Evolutionary conservation across 2,113 vertebrate genomes (phyloP).

Genomic region (Psittacula cyanocephala): DNA sequence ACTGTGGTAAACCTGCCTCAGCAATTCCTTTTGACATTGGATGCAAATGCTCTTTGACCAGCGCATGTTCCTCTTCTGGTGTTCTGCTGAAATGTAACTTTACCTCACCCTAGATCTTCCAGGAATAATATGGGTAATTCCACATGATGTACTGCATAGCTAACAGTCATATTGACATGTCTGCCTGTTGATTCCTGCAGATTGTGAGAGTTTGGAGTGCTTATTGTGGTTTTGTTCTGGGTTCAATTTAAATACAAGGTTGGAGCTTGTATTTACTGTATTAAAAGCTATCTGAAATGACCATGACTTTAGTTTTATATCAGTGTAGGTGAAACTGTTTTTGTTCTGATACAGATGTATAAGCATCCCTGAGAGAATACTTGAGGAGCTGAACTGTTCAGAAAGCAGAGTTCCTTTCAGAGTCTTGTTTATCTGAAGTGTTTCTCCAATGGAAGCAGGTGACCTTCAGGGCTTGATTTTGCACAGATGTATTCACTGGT

Average conservation of each 20-base stretch:
- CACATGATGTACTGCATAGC: too few relatives aligned
- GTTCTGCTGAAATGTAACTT: neutral
- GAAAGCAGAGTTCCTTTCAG: neutral
- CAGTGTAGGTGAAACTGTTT: neutral
- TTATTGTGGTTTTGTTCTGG: neutral
- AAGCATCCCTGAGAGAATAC: rapidly evolving
- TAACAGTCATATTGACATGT: neutral
- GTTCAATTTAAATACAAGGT: neutral
- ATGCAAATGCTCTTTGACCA: neutral
- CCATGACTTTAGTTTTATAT: neutral
- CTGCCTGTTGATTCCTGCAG: neutral
- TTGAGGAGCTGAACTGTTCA: neutral
- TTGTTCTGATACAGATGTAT: neutral
- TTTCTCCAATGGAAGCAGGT: neutral
- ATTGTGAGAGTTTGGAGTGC: neutral
- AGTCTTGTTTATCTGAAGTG: neutral
- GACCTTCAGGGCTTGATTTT: neutral
- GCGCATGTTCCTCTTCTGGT: rapidly evolving
- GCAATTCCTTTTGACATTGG: neutral
- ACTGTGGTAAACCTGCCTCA: neutral
- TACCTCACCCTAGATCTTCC: neutral
- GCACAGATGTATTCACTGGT: neutral
- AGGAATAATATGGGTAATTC: neutral
- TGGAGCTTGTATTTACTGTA: neutral
- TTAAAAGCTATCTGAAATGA: neutral